phyloP scores from a whole-genome alignment of 1,140 invertebrate genomes.

The Caenorhabditis remanei region DNA sequence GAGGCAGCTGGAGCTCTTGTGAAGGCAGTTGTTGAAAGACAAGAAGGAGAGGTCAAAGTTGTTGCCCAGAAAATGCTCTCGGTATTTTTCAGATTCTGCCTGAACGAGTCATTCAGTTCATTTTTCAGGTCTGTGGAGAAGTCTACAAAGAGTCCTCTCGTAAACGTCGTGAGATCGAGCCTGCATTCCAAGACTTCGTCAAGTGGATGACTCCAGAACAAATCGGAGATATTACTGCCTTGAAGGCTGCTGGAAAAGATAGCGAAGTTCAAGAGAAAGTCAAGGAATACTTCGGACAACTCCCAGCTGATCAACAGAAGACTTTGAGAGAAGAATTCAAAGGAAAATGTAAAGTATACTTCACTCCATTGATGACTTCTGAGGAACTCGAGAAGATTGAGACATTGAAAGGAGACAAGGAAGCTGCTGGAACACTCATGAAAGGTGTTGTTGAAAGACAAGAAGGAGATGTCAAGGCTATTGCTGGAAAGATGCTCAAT shows the following conservation, averaged over 20 bases:
- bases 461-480: constrained; percentile 32
- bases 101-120: too few relatives aligned
- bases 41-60: constrained; percentile 33
- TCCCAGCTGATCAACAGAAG: constrained; percentile 56
- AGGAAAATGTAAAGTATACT: constrained; percentile 58
- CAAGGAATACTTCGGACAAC: constrained; percentile 45
- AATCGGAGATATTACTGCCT: background rate
- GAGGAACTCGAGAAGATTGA: constrained; percentile 13
- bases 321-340: constrained; percentile 58
- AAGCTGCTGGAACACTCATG: constrained; percentile 16
- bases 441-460: constrained; percentile 46
- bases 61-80: constrained; percentile 49
- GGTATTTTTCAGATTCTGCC: background rate
- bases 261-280: constrained; percentile 35
- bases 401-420: constrained; percentile 21
- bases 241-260: constrained; percentile 31
- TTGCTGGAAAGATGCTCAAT: constrained; percentile 47
- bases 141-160: constrained; percentile 31
- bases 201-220: constrained; percentile 60
- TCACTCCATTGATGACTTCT: constrained; percentile 32
- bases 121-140: constrained; percentile 22
- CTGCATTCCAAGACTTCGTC: constrained; percentile 40
- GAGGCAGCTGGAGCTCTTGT: constrained; percentile 26
- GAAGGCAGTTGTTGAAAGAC: constrained; percentile 43
- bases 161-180: constrained; percentile 6